Percentiles rank a stretch among this genome's conserved stretches.
phyloP scores from a whole-genome alignment of 2,797 vertebrate species.

The Pseudocheirus occidentalis region DNA sequence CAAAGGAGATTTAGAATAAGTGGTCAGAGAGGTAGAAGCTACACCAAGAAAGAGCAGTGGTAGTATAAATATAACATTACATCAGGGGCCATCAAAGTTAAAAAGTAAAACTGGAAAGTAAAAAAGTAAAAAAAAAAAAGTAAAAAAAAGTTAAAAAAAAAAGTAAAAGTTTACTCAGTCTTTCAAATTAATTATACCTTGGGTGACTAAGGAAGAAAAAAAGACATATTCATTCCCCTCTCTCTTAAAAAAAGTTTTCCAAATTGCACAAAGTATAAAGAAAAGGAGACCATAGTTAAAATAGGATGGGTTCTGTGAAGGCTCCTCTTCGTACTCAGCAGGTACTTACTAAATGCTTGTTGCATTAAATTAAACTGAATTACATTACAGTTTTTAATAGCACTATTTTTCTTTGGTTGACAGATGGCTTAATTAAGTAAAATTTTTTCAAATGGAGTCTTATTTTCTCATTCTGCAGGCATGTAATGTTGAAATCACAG shows the following conservation, averaged over 20 bases:
- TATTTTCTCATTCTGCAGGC: slow-evolving; percentile 43
- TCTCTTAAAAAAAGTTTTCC: neutral
- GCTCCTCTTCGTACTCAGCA: neutral
- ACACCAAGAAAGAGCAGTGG: neutral
- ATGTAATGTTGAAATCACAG: neutral
- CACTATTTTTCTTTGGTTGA: neutral
- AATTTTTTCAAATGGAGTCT: neutral
- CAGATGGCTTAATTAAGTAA: slow-evolving; percentile 5
- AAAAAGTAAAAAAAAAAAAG: no score
- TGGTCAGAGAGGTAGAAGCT: neutral
- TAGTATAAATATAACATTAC: neutral
- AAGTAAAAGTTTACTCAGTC: neutral
- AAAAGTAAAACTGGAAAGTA: no score
- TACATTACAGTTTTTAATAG: neutral
- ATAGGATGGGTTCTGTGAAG: neutral
- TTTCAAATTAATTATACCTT: neutral
- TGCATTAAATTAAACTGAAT: neutral
- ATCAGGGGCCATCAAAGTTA: neutral
- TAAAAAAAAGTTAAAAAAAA: no score
- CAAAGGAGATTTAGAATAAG: neutral
- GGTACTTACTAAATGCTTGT: neutral
- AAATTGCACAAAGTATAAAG: neutral
- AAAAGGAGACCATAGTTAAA: neutral
- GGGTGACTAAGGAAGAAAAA: neutral
- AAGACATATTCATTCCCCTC: neutral